phyloP scores from a whole-genome alignment of 2,113 vertebrate genomes.

The Apodemus sylvaticus region DNA sequence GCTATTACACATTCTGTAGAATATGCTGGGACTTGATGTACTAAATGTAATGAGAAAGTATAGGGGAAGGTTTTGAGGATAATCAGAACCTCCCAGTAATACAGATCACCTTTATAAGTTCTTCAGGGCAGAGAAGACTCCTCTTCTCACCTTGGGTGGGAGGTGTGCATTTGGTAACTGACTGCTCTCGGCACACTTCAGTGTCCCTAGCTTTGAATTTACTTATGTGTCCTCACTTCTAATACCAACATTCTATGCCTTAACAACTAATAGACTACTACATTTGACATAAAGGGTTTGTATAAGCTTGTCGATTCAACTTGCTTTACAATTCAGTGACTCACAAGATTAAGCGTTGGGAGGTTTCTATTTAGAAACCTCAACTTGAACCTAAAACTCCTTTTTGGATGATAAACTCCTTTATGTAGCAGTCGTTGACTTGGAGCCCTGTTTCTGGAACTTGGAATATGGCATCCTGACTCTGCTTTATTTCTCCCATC shows the following conservation, averaged over 20 bases:
- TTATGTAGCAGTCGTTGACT: background rate
- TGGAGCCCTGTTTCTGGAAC: background rate
- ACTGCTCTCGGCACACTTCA: background rate
- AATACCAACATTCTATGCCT: background rate
- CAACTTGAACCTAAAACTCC: background rate
- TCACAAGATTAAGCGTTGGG: background rate
- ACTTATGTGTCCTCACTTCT: background rate
- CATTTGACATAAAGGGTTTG: background rate
- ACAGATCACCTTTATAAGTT: background rate
- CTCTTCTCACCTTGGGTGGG: background rate
- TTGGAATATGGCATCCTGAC: background rate
- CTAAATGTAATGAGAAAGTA: background rate
- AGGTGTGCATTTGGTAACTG: background rate
- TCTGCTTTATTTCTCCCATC: background rate
- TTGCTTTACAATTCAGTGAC: background rate
- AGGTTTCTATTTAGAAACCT: background rate
- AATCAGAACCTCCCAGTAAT: background rate
- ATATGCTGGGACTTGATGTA: background rate
- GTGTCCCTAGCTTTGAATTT: background rate
- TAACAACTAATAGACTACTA: background rate
- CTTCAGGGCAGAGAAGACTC: background rate
- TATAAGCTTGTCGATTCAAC: background rate
- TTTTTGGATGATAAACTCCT: background rate
- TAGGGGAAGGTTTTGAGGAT: background rate
- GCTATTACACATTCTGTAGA: background rate